These are phyloP conservation scores for Apostichopus leukothele DNA, from an alignment of 53 echinoderm and acorn worm species.

Conservation along the genomic window DNA sequence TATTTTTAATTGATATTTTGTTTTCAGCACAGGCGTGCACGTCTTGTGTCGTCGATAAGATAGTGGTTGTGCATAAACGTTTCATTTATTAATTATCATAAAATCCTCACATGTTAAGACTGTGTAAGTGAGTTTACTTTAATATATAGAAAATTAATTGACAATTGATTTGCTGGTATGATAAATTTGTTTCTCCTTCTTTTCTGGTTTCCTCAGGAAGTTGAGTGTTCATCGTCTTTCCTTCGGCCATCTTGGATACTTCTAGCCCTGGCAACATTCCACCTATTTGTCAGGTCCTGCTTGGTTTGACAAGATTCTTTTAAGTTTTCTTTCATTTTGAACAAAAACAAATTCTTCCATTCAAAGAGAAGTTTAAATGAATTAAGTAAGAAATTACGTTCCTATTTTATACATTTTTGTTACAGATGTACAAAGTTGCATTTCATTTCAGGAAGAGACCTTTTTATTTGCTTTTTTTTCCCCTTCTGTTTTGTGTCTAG, in stretches of 20 bases:
- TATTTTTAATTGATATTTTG: too few relatives aligned
- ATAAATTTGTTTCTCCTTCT: too few relatives aligned
- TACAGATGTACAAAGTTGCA: neutral
- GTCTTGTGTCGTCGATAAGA: too few relatives aligned
- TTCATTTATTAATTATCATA: too few relatives aligned
- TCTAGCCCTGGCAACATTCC: slow-evolving; percentile 10
- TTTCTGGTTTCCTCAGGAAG: neutral
- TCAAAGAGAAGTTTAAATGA: neutral
- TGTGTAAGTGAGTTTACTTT: too few relatives aligned
- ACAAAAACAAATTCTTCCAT: neutral
- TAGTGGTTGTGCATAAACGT: too few relatives aligned
- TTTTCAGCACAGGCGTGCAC: too few relatives aligned
- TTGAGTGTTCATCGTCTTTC: slow-evolving; percentile 1
- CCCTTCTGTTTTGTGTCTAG: neutral
- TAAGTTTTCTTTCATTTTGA: neutral
- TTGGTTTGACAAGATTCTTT: neutral
- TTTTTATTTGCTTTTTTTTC: neutral
- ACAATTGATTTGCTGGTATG: too few relatives aligned
- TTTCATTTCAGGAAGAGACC: neutral
- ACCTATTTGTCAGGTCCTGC: neutral
- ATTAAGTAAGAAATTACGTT: neutral
- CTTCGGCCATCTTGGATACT: slow-evolving; percentile 19
- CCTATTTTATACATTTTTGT: slow-evolving; percentile 3
- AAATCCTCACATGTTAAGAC: too few relatives aligned
- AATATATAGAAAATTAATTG: too few relatives aligned